Evolutionary conservation across 1,140 invertebrate genomes (phyloP).

Genomic region (Pachyrhynchus sulphureomaculatus): DNA sequence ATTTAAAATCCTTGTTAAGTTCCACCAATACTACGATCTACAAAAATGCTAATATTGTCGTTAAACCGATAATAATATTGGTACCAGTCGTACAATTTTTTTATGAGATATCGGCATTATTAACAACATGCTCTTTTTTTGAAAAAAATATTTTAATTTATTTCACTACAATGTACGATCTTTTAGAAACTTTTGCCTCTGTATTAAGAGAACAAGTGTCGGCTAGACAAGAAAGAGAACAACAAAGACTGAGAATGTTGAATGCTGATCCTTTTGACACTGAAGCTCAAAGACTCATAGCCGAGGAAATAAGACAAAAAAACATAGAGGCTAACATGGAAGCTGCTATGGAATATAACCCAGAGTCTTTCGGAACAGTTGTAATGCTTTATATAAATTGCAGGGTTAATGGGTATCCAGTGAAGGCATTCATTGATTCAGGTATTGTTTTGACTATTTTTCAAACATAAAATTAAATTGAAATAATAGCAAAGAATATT

Average conservation of each 20-base stretch:
- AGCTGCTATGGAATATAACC: slow-evolving; percentile 96
- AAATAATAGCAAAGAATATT: no score
- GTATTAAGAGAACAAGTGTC: slow-evolving; percentile 81
- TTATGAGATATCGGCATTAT: slow-evolving; percentile 20
- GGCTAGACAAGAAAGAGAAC: slow-evolving; percentile 74
- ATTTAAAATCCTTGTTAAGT: no score
- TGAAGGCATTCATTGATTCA: slow-evolving; percentile 98
- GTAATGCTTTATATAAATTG: slow-evolving; percentile 97
- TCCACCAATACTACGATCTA: no score
- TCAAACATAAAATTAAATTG: no score
- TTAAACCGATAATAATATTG: no score
- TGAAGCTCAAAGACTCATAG: slow-evolving; percentile 91
- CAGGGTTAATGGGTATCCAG: slow-evolving; percentile 91
- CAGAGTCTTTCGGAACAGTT: slow-evolving; percentile 96
- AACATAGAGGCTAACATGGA: slow-evolving; percentile 99
- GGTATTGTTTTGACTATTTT: slow-evolving; percentile 58
- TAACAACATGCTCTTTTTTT: neutral
- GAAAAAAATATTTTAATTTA: no score
- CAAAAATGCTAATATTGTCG: no score
- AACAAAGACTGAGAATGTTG: slow-evolving; percentile 83
- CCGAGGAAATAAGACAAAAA: slow-evolving; percentile 92
- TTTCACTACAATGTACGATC: no score
- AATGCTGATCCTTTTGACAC: slow-evolving; percentile 94
- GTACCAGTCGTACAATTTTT: no score
- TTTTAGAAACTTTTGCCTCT: slow-evolving; percentile 74